Evolutionary conservation across 2,888 invertebrate genomes (phyloP), one percentile per base, ranked within the genome.

Genomic region (Aproaerema taeniolella): DNA sequence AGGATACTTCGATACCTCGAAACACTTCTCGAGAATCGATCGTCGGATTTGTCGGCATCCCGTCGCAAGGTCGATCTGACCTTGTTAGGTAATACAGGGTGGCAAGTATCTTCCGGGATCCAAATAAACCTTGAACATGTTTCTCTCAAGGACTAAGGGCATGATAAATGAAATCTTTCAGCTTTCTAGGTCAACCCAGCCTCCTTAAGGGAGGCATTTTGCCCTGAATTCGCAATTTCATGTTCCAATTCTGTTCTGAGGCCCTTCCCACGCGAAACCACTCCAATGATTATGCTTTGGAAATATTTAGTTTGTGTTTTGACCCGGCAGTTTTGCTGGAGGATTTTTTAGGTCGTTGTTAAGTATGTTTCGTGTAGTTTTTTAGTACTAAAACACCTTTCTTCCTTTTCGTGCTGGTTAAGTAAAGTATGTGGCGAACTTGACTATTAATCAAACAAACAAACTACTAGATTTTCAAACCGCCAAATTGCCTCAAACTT

Each of bases 161-260:
- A 68, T 72, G 74, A 76, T 73, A 75, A 76, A 81, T 76, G 71
- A 65, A 74, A 71, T 72, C 65, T 63, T 70, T 67, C 55, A 63
- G 51, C 62, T 76, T 78, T 79, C 70, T 74, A 75, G 74, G 76
- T 63, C 71, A 58, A 5, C n/a, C 53, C 50, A 49, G 60, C 58
- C 58, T 30, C 60, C 36, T 45, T 35, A 44, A 48, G 59, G 59
- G 58, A 56, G 57, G 66, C n/a, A n/a, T n/a, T n/a, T n/a, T 59
- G 57, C 50, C 60, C 71, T 61, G 68, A 73, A 77, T 78, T 69
- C 61, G 51, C 56, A 63, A 62, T 68, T 61, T 55, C 53, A 49
- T 57, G 58, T 51, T 48, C 38, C 35, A 32, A 38, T 35, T 42
- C 31, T 24, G 35, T 35, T 32, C 20, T 39, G 13, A 28, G 36